Base-by-base conservation (phyloP, 2,113 vertebrate species). In the Apus apus region DNA sequence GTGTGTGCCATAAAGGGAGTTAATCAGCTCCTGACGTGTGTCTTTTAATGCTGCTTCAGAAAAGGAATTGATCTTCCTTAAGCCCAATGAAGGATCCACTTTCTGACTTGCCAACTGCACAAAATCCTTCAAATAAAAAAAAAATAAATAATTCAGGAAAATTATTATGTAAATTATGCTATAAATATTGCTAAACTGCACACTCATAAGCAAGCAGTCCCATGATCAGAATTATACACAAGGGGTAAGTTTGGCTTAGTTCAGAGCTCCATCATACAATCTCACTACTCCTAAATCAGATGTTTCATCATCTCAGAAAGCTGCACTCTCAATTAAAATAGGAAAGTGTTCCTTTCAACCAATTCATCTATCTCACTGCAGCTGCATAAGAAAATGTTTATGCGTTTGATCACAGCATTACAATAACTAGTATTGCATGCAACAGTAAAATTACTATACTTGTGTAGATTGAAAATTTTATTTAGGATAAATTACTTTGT, bases 71-170 rank as follows among this genome's bases (percentile, higher is more conserved):
- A 96, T 65, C 54, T 87, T 91, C 85, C 96, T 90, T 61, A 86
- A 1, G 9, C 86, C 50, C 71, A 93, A 27, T n/a, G 93, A 70
- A 82, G 73, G 40, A 65, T 97, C 90, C 83, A 66, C 92, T 67
- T 95, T 82, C 75, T 96, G 93, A 87, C 75, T 89, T 66, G 97
- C 94, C 89, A 97, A 95, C 84, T 96, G 97, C 1, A 26, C 92
- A 74, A 97, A 91, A 91, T 83, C 96, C 98, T 98, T 98, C 45
- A 97, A 95, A 97, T 64, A 91, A 83, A 97, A 85, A 65, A 95
- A 50, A 50, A 21, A 20, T 8, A 48, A 45, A 45, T 15, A 45
- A 78, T 57, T 65, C 88, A 76, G 67, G 48, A 62, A 82, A 91
- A 74, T 73, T 1, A 79, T 84, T 84, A 79, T 4, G 11, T 48